Evolutionary conservation across 2,888 invertebrate species (phyloP).

Genomic region (Synergus umbraculus): DNA sequence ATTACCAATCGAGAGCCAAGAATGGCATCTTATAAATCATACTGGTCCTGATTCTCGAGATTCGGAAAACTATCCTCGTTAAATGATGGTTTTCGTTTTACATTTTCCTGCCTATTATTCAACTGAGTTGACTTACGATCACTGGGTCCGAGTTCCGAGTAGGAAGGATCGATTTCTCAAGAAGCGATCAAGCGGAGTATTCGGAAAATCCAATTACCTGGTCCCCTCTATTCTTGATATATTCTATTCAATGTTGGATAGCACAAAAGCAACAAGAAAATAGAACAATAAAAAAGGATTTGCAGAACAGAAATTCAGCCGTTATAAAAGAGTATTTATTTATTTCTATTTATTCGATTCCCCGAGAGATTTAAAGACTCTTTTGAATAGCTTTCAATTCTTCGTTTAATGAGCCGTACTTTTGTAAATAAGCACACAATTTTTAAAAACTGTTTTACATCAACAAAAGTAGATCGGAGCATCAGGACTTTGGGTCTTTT

Average conservation of each 20-base stretch:
- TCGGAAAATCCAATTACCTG: conserved; percentile 37
- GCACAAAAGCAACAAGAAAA: conserved; percentile 38
- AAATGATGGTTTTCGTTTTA: conserved; percentile 1
- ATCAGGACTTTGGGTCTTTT: neutral
- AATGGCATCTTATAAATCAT: conserved; percentile 1
- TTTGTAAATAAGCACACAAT: no score
- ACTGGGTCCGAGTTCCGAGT: conserved; percentile 27
- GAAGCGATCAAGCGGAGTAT: conserved; percentile 25
- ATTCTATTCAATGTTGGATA: conserved; percentile 37
- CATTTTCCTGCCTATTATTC: neutral
- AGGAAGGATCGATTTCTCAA: conserved; percentile 36
- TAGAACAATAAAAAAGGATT: neutral
- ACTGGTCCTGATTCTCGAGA: neutral
- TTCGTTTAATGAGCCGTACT: no score
- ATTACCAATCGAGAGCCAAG: neutral
- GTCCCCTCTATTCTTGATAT: conserved; percentile 37
- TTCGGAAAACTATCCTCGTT: conserved; percentile 13
- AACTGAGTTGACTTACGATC: neutral
- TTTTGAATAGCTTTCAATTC: no score
- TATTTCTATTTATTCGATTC: neutral
- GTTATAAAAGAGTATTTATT: neutral
- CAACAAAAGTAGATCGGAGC: neutral
- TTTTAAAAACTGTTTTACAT: no score
- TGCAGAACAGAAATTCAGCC: neutral
- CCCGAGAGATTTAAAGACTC: no score